Evolutionary conservation across 1,140 invertebrate species (phyloP).

Genomic region (Leptinotarsa undecemlineata): DNA sequence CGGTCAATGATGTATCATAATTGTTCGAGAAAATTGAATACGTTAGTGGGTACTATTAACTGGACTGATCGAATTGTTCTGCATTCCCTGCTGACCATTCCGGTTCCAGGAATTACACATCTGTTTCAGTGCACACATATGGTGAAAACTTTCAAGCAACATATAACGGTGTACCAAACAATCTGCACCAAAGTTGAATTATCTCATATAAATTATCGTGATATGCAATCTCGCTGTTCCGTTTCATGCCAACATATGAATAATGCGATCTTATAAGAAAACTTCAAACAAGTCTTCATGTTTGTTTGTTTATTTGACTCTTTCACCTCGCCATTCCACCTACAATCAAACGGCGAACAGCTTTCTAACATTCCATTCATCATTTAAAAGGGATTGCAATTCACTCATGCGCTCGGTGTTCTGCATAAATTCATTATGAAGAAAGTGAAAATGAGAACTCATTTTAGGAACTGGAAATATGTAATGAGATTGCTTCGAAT

Average conservation of each 20-base stretch:
- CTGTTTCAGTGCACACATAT: too few species aligned
- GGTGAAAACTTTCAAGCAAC: too few species aligned
- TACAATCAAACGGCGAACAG: constrained; percentile 37
- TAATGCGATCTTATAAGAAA: constrained; percentile 29
- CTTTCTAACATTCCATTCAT: constrained; percentile 41
- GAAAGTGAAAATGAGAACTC: background rate
- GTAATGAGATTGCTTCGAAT: too few species aligned
- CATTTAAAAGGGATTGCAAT: constrained; percentile 16
- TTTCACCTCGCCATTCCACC: constrained; percentile 39
- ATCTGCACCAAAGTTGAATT: background rate
- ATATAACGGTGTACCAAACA: too few species aligned
- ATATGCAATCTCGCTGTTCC: constrained; percentile 23
- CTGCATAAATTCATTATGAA: background rate
- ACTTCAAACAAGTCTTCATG: constrained; percentile 35
- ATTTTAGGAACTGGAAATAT: background rate
- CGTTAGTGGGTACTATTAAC: too few species aligned
- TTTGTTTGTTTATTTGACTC: constrained; percentile 34
- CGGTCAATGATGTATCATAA: too few species aligned
- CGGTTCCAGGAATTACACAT: too few species aligned
- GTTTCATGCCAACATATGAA: constrained; percentile 28
- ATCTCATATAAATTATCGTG: constrained; percentile 20
- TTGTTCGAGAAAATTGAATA: too few species aligned
- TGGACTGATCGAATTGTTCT: too few species aligned
- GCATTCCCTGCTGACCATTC: too few species aligned
- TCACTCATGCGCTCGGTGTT: background rate